A percentile compares a stretch with the other conserved stretches of the same genome.
These are phyloP conservation scores for Babylonia areolata DNA, from an alignment of 1,140 invertebrate species.

Conservation along the genomic window DNA sequence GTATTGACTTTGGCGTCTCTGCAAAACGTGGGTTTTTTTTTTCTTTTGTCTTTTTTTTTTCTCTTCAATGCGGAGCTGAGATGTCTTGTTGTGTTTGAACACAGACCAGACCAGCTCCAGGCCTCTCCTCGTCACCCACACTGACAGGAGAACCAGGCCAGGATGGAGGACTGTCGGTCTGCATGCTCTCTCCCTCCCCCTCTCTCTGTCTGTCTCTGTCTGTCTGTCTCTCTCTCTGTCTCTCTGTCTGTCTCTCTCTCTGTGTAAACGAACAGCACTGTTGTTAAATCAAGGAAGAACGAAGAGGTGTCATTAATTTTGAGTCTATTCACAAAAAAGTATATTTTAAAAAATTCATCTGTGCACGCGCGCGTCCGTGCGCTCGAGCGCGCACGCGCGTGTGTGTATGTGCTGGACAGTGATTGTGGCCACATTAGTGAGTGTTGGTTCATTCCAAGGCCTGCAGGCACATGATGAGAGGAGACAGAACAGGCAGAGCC, in stretches of 20 bases:
- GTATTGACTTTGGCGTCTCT: constrained; percentile 12
- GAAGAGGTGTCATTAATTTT: no score
- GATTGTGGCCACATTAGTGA: background rate
- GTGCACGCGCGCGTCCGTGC: background rate
- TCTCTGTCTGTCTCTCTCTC: background rate
- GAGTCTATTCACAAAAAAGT: no score
- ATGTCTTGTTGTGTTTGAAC: constrained; percentile 18
- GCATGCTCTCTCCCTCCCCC: background rate
- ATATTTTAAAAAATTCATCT: no score
- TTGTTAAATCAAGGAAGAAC: no score
- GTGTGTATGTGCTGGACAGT: background rate
- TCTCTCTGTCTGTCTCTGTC: background rate
- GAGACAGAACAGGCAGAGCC: constrained; percentile 1
- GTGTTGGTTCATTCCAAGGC: background rate
- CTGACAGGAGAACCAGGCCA: background rate
- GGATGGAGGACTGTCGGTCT: background rate
- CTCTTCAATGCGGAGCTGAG: background rate
- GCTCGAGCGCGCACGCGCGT: background rate
- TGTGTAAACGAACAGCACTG: no score
- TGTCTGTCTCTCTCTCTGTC: background rate
- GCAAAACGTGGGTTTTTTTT: no score
- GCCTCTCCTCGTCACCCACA: background rate
- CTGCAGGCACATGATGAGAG: no score
- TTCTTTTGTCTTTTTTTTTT: no score
- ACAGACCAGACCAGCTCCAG: background rate